Percentiles rank a stretch among this genome's conserved stretches.
These are phyloP conservation scores for Nycticorax nycticorax DNA, from an alignment of 2,113 vertebrate genomes.

Conservation along the genomic window DNA sequence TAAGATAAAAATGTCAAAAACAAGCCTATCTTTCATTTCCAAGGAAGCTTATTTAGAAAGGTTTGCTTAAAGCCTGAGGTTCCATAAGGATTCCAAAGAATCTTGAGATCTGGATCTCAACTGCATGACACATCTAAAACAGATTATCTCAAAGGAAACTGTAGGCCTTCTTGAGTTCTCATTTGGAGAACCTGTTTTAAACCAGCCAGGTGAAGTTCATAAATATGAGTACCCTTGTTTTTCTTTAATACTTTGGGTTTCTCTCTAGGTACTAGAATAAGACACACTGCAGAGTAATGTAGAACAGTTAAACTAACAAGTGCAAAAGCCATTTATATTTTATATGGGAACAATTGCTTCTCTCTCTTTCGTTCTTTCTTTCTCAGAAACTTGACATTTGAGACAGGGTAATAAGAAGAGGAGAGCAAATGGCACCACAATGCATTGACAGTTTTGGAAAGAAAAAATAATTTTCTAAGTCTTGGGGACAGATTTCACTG, in stretches of 20 bases:
- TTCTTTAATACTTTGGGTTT: not conserved
- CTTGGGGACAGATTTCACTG: not conserved
- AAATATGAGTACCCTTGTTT: not conserved
- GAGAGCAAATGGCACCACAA: constrained; percentile 6
- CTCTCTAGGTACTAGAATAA: not conserved
- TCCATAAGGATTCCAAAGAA: not conserved
- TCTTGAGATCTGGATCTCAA: not conserved
- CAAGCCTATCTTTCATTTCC: not conserved
- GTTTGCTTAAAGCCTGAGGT: not conserved
- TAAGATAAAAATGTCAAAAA: not conserved
- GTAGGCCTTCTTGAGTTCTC: not conserved
- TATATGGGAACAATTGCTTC: not conserved
- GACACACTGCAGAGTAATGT: not conserved
- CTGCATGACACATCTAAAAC: not conserved
- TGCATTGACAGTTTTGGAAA: not conserved
- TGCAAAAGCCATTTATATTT: not conserved
- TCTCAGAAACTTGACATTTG: not conserved
- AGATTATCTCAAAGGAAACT: not conserved
- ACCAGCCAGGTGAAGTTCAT: not conserved
- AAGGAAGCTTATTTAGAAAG: not conserved
- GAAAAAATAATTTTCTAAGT: not conserved
- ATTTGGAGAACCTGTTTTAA: not conserved
- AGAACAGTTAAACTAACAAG: not conserved
- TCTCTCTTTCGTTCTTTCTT: not conserved
- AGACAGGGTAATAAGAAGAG: not conserved